Evolutionary conservation across 2,113 vertebrate species (phyloP), one percentile per base, ranked within the genome.

Genomic region (Sebastes schlegelii): DNA sequence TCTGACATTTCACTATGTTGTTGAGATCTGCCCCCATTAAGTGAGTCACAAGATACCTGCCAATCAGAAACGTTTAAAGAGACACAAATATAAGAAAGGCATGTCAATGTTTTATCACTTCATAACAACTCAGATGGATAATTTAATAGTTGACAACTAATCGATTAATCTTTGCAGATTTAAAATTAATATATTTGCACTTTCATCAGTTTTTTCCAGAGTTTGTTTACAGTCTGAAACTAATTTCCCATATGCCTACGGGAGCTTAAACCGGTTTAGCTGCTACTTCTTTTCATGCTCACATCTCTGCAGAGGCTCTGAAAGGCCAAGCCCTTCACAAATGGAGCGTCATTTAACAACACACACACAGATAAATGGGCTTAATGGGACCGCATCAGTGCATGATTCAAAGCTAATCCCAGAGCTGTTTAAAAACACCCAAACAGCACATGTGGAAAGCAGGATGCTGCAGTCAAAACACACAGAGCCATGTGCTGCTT

Each of bases 1-100:
- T 99, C 95, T 99, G 98, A 94, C 98, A 99, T 93, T 99, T 99
- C 72, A 99, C 98, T 67, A 99, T 99, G 93, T 99, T 99, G 95
- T 99, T 99, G 82, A 99, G 95, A 94, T 99, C 98, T 66, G 98
- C 98, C 64, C 98, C 98, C 98, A 99, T 99, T 54, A 99, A 95
- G 88, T 99, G 98, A 82, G 98, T 99, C 93, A 99, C 98, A 78
- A 99, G 92, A 91, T 99, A 99, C 90, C 98, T 99, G 92, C 21
- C 61, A 77, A 86, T 69, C 63, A 93, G 4, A 91, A 79, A 62
- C 63, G 54, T 21, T 40, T 34, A 52, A 74, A 72, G 1, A 60
- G n/a, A 63, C 43, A 86, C 11, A 1, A 71, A 72, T n/a, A 19
- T 60, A 11, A 74, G 17, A 85, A 34, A 14, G 21, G 45, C 55